Base-by-base conservation (phyloP, 2,797 vertebrate species). In the Rhinella marina region DNA sequence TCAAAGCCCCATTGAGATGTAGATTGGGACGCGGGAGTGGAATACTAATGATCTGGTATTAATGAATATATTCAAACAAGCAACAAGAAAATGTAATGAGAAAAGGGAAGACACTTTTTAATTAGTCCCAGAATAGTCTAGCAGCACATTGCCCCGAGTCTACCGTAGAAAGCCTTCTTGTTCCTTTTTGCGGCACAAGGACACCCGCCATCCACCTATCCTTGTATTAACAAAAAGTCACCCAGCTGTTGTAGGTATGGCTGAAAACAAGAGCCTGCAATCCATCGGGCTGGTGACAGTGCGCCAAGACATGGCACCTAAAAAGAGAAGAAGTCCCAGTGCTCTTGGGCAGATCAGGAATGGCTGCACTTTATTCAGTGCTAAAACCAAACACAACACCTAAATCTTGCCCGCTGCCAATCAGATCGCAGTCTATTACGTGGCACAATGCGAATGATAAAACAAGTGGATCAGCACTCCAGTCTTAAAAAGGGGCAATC, bases 1-100 rank as follows among this genome's bases (percentile, higher is more conserved):
- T 89, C 80, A 86, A 86, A 86, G 84, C 61, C 5, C 83, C 25
- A 86, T 86, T 86, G 84, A 83, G 73, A 89, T 89, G 88, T 13
- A 89, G 88, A 89, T 89, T 66, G 13, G 23, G 27, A 27, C 9
- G 59, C 41, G 19, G 80, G 62, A 82, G 73, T 7, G 11, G 84
- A 89, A 89, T 89, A 52, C 80, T 82, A 86, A 89, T 61, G 41
- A 85, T 41, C n/a, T 3, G n/a, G 41, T 11, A 81, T 73, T 85
- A 85, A 81, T 76, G 76, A 85, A 73, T 76, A 85, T 64, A 88
- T 80, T 81, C 76, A 81, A n/a, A 52, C 32, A 73, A 27, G 66
- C 12, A 59, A 73, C 19, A n/a, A 25, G 21, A 50, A 25, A 25
- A 52, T 12, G 5, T n/a, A 75, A 41, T 41, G 12, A 12, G 3